Conservation (phyloP, 2,797 vertebrate genomes). For the Urocyon cinereoargenteus region DNA sequence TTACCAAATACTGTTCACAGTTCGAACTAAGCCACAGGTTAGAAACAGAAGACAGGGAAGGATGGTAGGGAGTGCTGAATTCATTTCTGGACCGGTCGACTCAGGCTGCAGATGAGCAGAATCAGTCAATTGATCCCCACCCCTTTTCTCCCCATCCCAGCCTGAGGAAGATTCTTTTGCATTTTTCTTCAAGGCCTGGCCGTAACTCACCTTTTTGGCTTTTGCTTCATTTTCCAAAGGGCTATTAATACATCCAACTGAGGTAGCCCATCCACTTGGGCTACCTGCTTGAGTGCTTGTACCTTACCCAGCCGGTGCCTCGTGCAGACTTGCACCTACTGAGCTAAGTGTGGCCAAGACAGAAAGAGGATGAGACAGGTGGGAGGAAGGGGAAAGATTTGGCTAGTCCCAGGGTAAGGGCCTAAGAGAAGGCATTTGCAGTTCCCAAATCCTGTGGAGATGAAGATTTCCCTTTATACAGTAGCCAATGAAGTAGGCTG, state of each 20-base stretch:
- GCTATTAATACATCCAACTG: neutral
- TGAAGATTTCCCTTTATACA: neutral
- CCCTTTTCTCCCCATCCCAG: too few relatives aligned
- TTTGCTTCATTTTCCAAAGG: neutral
- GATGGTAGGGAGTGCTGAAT: neutral
- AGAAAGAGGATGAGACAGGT: neutral
- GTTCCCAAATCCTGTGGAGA: neutral
- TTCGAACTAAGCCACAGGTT: fast-evolving
- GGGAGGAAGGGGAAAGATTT: neutral
- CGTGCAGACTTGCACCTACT: neutral
- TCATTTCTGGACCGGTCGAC: neutral
- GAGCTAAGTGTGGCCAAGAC: neutral
- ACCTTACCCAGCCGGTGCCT: neutral
- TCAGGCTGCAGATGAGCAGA: neutral
- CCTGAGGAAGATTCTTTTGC: neutral
- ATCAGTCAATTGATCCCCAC: fast-evolving
- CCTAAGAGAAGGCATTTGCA: neutral
- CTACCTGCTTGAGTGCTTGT: neutral
- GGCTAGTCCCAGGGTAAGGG: neutral
- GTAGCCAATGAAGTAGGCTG: too few relatives aligned
- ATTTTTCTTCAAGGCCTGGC: neutral
- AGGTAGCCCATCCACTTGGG: neutral
- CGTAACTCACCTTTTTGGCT: neutral
- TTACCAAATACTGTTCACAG: neutral
- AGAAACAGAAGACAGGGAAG: neutral